Base-by-base conservation (phyloP, 2,888 invertebrate genomes). In the Luperina nickerlii region DNA sequence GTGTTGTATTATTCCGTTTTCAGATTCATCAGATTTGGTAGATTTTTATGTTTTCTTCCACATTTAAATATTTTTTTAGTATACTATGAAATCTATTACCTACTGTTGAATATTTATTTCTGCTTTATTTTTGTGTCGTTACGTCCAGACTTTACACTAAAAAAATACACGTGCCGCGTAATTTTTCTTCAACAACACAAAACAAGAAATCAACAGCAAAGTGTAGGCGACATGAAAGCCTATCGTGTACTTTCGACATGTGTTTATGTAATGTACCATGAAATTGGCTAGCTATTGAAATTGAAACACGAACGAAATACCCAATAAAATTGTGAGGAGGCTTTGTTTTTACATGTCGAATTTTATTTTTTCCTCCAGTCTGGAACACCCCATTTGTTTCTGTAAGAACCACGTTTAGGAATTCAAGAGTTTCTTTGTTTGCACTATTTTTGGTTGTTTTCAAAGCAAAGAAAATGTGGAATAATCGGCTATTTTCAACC, bases 251-350 rank as follows among this genome's bases (percentile, higher is more conserved):
- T 88, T 78, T 78, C 87, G 76, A 89, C 90, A 89, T 90, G 85
- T 90, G 90, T 87, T 86, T 85, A 87, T 86, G 87, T 88, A 90
- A 90, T 89, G 90, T 91, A 82, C 86, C 91, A 90, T 90, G 90
- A 91, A 90, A 90, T 91, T 89, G 90, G 87, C 89, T 87, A 83
- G 89, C 89, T 89, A 90, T 90, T 86, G 88, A 82, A 89, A 88
- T 87, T 87, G 87, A 87, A 87, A 90, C 84, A 88, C 88, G 88
- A 85, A 88, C 82, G 79, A 87, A 83, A 84, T 81, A 78, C 82
- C 75, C 85, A 84, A 88, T 89, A 87, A 88, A 88, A 88, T 83
- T 79, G 84, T 85, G 74, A 83, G 70, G 63, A 84, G 79, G 60
- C 82, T 68, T 83, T 89, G 83, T 90, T 86, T 86, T 79, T 78